These are phyloP conservation scores for Pristionchus arcanus DNA, from an alignment of 2,888 invertebrate genomes.

Conservation along the genomic window DNA sequence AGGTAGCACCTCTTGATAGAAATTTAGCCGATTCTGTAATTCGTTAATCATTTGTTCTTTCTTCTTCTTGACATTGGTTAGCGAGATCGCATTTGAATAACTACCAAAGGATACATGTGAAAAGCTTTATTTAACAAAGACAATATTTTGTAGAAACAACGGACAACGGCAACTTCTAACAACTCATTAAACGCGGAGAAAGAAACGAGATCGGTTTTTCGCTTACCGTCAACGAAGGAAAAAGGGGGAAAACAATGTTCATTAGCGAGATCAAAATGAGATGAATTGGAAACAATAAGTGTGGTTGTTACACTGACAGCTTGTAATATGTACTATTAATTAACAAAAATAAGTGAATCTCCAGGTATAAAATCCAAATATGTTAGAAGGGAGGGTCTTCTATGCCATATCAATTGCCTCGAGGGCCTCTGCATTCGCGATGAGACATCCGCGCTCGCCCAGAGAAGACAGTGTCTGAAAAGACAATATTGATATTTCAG, in stretches of 20 bases:
- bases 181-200: not conserved
- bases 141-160: not conserved
- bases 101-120: not conserved
- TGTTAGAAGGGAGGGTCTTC: not conserved
- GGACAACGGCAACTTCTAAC: not conserved
- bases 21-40: not conserved
- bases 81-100: not conserved
- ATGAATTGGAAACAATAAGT: conserved; percentile 16
- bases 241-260: not conserved
- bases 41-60: not conserved
- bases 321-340: conserved; percentile 15
- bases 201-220: not conserved
- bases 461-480: not conserved
- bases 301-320: not conserved
- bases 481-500: not conserved
- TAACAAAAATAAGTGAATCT: not conserved
- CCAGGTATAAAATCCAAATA: not conserved
- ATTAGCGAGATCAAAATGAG: not conserved
- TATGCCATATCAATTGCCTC: conserved; percentile 3
- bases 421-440: conserved; percentile 25
- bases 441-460: not conserved
- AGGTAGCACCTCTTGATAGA: not conserved
- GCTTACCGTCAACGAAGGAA: not conserved
- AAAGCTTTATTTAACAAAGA: not conserved
- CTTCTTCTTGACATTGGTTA: not conserved